These are phyloP conservation scores for Stomatorhinus walkeri DNA, from an alignment of 2,797 vertebrate species.

Conservation along the genomic window DNA sequence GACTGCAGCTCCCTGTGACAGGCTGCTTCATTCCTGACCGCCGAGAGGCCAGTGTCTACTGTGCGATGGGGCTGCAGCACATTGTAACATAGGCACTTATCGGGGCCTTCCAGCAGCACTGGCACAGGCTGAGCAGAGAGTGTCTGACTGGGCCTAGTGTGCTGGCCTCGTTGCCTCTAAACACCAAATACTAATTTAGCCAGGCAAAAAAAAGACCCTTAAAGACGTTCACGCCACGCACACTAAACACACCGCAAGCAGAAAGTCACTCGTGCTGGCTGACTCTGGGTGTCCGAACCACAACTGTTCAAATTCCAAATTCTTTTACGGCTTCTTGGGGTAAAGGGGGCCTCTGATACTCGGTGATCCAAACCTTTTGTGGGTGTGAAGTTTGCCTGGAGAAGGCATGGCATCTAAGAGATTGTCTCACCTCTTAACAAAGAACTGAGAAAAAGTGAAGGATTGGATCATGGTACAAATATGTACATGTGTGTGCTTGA, in stretches of 20 bases:
- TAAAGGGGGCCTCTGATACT: background rate
- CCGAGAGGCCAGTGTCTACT: conserved; percentile 2
- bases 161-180: background rate
- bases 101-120: background rate
- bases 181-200: background rate
- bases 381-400: background rate
- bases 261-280: background rate
- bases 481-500: background rate
- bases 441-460: background rate
- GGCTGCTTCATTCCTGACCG: conserved; percentile 3
- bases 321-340: background rate
- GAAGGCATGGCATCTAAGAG: background rate
- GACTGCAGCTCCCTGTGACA: conserved; percentile 13
- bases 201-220: background rate
- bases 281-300: background rate
- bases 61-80: background rate
- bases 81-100: background rate
- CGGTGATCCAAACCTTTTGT: background rate
- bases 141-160: conserved; percentile 12
- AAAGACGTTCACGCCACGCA: background rate
- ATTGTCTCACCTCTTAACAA: background rate
- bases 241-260: background rate
- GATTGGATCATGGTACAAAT: background rate
- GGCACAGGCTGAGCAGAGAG: background rate
- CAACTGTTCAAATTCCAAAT: background rate